Base-by-base conservation (phyloP, 2,797 vertebrate genomes). In the Manis crassicaudata region DNA sequence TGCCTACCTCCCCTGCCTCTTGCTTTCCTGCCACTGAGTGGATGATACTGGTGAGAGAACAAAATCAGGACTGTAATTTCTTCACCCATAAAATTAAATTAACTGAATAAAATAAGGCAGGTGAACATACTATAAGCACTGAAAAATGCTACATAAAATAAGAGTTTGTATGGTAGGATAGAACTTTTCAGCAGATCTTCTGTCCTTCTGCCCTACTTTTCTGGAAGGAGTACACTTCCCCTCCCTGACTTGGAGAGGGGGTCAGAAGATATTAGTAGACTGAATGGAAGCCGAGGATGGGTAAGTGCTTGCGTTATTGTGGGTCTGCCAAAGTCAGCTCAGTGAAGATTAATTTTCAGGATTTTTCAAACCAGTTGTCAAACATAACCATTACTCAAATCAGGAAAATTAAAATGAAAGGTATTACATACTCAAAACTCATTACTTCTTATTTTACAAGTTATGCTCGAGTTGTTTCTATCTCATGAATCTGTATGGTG, bases 271-370 rank as follows among this genome's bases (percentile, higher is more conserved):
- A 43, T 84, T 56, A 67, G 16, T 23, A 37, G 56, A 63, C 7
- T 86, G 6, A 4, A 40, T 25, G 21, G 56, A 8, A 93, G 40
- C 12, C 73, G 11, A 56, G 1, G 43, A 70, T 6, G 76, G 6
- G 37, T 35, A 52, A 11, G 4, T 88, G 25, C 11, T 83, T 82
- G 13, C 17, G 14, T 50, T 80, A 50, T 11, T 43, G 35, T 25
- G 5, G 0, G 0, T 82, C 13, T 32, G 52, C 10, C 5, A 27
- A 68, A 43, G 16, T 2, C 7, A 35, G 6, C 1, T 32, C 23
- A 60, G 4, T 46, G 6, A 84, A 68, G 46, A 7, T 4, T 43
- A 68, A 35, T 52, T 90, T 76, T 63, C 18, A 76, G 32, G 27
- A 83, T 94, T 83, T 68, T 82, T 77, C 6, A 92, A 91, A 25